Evolutionary conservation across 2,888 invertebrate species (phyloP).

Genomic region (Sussaba pulchella): DNA sequence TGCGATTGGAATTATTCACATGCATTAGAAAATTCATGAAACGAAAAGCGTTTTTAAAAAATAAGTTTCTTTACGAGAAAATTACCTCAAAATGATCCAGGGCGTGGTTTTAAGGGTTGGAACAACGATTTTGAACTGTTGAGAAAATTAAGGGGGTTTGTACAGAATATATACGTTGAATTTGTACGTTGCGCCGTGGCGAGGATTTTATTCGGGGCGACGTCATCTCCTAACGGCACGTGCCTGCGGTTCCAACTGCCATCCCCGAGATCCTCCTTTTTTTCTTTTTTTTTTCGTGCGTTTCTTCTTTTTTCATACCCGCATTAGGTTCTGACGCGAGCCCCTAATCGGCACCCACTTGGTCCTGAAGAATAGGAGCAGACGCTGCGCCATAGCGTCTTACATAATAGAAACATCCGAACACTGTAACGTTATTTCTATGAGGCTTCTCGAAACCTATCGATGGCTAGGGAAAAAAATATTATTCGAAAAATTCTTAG

Average conservation of each 20-base stretch:
- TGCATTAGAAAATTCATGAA: too few relatives aligned
- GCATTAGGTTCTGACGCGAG: slow-evolving; percentile 30
- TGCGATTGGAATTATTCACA: too few relatives aligned
- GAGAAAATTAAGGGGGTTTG: too few relatives aligned
- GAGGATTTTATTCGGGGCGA: slow-evolving; percentile 11
- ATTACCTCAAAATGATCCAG: too few relatives aligned
- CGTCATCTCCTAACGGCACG: slow-evolving; percentile 5
- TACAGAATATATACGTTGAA: neutral
- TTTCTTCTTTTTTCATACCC: slow-evolving; percentile 34
- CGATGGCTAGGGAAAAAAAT: neutral
- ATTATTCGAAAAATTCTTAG: slow-evolving; percentile 1
- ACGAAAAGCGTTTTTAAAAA: too few relatives aligned
- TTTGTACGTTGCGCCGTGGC: slow-evolving; percentile 2
- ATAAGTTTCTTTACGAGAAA: too few relatives aligned
- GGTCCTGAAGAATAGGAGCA: slow-evolving; percentile 24
- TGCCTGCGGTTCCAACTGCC: slow-evolving; percentile 9
- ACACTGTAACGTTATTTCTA: slow-evolving; percentile 3
- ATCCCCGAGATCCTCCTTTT: slow-evolving; percentile 32
- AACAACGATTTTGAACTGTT: too few relatives aligned
- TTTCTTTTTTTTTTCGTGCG: slow-evolving; percentile 26
- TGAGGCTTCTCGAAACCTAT: slow-evolving; percentile 12
- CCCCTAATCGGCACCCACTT: slow-evolving; percentile 39
- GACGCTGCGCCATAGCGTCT: neutral
- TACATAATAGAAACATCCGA: slow-evolving; percentile 40
- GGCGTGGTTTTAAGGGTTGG: too few relatives aligned